Conservation (phyloP, 2,888 invertebrate species). For the Hyposoter didymator region DNA sequence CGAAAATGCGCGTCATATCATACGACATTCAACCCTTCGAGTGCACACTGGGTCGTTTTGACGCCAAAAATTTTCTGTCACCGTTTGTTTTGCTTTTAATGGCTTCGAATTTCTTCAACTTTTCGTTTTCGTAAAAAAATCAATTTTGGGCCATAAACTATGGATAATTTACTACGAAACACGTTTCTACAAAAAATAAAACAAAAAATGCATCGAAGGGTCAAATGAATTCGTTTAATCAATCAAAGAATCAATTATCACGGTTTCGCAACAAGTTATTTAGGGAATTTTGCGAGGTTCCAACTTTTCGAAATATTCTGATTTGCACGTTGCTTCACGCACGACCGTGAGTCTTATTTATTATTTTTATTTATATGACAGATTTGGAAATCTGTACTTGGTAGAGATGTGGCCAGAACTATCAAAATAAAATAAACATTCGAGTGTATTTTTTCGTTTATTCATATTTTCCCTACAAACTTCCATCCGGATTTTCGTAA, state of each 20-base stretch:
- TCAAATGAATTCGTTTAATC: constrained; percentile 6
- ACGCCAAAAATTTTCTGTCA: no score
- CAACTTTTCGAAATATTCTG: constrained; percentile 1
- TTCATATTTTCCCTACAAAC: not conserved
- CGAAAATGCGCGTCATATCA: constrained; percentile 1
- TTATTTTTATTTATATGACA: constrained; percentile 3
- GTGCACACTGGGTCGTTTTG: no score
- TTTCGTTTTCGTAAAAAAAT: no score
- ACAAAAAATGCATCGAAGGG: no score
- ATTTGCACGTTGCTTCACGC: constrained; percentile 10
- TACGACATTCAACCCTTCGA: not conserved
- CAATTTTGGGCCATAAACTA: no score
- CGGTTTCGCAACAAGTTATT: not conserved
- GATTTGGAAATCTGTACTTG: constrained; percentile 51
- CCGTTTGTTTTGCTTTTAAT: no score
- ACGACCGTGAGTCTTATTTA: not conserved
- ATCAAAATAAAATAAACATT: not conserved
- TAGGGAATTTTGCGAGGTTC: not conserved
- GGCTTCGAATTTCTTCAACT: no score
- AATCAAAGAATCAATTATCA: not conserved
- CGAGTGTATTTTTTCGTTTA: not conserved
- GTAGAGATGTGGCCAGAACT: constrained; percentile 8
- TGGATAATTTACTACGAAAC: no score
- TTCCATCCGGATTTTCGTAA: not conserved
- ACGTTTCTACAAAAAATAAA: no score